phyloP scores from a whole-genome alignment of 2,888 invertebrate genomes.

The Lordiphosa fenestrarum region DNA sequence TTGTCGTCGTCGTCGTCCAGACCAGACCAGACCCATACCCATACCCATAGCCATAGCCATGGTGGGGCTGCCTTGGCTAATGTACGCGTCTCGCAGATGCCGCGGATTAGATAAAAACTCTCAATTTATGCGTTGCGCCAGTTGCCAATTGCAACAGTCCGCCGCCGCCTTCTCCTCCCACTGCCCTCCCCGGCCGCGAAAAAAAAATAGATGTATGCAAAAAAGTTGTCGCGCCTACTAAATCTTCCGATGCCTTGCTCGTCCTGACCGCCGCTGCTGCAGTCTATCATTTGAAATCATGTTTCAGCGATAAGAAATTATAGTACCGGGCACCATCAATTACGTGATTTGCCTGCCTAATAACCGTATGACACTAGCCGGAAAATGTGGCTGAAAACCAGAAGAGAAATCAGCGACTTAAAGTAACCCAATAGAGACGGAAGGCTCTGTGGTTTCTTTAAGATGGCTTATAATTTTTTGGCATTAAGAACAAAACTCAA shows the following conservation, averaged over 20 bases:
- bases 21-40: conserved; percentile 27
- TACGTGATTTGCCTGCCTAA: conserved; percentile 72
- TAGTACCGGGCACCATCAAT: conserved; percentile 67
- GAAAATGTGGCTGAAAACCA: too few relatives aligned
- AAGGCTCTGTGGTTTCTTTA: too few relatives aligned
- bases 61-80: conserved; percentile 35
- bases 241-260: conserved; percentile 31
- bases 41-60: too few relatives aligned
- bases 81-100: conserved; percentile 70
- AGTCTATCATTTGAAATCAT: conserved; percentile 75
- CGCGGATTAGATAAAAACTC: conserved; percentile 76
- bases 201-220: conserved; percentile 1
- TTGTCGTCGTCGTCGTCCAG: conserved; percentile 63
- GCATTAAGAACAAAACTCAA: too few relatives aligned
- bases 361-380: conserved; percentile 18
- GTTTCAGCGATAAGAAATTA: conserved; percentile 72
- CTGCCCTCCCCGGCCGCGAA: not conserved
- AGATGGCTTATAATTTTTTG: too few relatives aligned
- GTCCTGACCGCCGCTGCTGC: conserved; percentile 8
- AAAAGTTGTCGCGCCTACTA: conserved; percentile 74
- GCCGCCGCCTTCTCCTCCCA: conserved; percentile 25
- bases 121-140: conserved; percentile 73
- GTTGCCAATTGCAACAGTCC: conserved; percentile 51
- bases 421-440: too few relatives aligned
- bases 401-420: too few relatives aligned